Base-by-base conservation (phyloP, 2,113 vertebrate species). In the Rana temporaria region DNA sequence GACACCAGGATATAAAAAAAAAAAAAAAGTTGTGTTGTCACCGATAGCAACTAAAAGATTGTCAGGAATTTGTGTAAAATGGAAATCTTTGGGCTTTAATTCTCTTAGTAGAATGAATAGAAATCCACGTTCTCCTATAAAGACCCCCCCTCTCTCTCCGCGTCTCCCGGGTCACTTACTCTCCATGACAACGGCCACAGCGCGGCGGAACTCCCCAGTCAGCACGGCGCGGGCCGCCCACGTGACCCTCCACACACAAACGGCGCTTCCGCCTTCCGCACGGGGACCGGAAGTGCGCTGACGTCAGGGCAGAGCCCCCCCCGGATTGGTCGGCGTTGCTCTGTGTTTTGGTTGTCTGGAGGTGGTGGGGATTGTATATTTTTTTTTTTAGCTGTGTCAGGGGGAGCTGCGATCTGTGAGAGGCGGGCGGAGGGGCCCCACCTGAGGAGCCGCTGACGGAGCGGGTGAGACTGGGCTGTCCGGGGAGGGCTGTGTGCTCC, bases 301-400 rank as follows among this genome's bases (percentile, higher is more conserved):
- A 72, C 57, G 38, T 72, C 66, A 62, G 5, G 55, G 56, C 7
- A 38, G 17, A n/a, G n/a, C n/a, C n/a, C n/a, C n/a, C 4, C 6
- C 19, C 14, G 24, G 34, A 63, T n/a, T 52, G 66, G 66, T 18
- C 24, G 48, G 30, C 24, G 1, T 17, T 22, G 0, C 18, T 52
- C 34, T n/a, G 20, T 79, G 77, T 70, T 81, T 32, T 63, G 67
- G n/a, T 69, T 71, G 38, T 62, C 20, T 12, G 19, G 17, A n/a
- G 18, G 11, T 7, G 59, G 24, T 59, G 59, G 57, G n/a, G n/a
- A n/a, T n/a, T n/a, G n/a, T n/a, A n/a, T n/a, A n/a, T n/a, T n/a
- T 7, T 53, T 42, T 32, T 24, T 24, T 66, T 65, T 15, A 66
- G 79, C 79, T 73, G 79, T 60, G 70, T 82, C 69, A 66, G 79